phyloP scores from a whole-genome alignment of 2,797 vertebrate species.

The Argyrosomus regius region DNA sequence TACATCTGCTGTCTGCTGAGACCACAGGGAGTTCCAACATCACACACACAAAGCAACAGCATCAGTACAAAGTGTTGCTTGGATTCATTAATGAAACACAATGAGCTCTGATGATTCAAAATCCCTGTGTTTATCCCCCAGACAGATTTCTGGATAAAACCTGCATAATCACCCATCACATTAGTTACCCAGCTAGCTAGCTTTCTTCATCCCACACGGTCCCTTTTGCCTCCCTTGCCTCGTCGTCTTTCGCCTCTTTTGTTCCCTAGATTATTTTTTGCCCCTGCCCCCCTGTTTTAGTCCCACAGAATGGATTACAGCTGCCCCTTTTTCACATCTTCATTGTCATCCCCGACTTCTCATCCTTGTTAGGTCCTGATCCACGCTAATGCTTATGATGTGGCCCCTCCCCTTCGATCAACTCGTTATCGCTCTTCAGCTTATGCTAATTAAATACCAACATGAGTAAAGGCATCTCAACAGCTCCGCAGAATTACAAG shows the following conservation, averaged over 20 bases:
- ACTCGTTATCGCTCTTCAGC: slow-evolving; percentile 61
- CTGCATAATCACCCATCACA: slow-evolving; percentile 65
- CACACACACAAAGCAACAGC: slow-evolving; percentile 23
- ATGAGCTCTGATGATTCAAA: slow-evolving; percentile 59
- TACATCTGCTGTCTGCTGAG: slow-evolving; percentile 47
- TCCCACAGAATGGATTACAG: slow-evolving; percentile 49
- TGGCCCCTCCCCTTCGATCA: slow-evolving; percentile 61
- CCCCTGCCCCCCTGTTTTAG: slow-evolving; percentile 15
- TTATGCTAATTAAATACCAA: slow-evolving; percentile 75
- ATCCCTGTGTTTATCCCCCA: slow-evolving; percentile 58
- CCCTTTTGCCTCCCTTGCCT: slow-evolving; percentile 17
- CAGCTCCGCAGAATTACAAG: slow-evolving; percentile 18
- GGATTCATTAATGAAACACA: slow-evolving; percentile 66
- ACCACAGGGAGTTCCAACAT: slow-evolving; percentile 39
- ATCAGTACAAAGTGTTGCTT: slow-evolving; percentile 47
- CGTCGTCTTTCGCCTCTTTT: slow-evolving; percentile 14
- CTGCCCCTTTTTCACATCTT: slow-evolving; percentile 43
- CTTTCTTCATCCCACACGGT: slow-evolving; percentile 39
- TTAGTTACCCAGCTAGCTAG: slow-evolving; percentile 43
- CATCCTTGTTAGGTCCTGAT: slow-evolving; percentile 55
- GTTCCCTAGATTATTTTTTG: slow-evolving; percentile 28
- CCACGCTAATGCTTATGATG: slow-evolving; percentile 65
- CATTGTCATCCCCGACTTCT: slow-evolving; percentile 55
- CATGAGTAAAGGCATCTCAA: slow-evolving; percentile 44
- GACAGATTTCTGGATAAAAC: slow-evolving; percentile 63